Base-by-base conservation (phyloP, 2,113 vertebrate genomes). In the Opisthocomus hoazin region DNA sequence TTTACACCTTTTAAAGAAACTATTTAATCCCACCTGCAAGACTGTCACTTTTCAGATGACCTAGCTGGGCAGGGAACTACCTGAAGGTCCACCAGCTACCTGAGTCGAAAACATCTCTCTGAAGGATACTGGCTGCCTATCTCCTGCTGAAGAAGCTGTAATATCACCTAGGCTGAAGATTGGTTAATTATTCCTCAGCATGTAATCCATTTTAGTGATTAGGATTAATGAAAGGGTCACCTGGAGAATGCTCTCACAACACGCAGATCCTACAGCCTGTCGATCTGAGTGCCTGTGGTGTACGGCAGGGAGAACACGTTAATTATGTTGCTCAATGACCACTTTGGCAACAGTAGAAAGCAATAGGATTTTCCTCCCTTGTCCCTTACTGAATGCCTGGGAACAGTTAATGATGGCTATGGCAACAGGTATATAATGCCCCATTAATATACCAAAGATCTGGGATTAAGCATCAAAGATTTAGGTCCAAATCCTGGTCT, bases 261-360 rank as follows among this genome's bases (percentile, higher is more conserved):
- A 1, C 0, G 0, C 51, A 79, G 24, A 54, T 50, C 50, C 34
- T 54, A 32, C 12, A 58, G 37, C 51, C 69, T 37, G 48, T 36
- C 1, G 1, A 27, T 57, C 12, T 2, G 1, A 51, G 36, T 10
- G 14, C 43, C 57, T 7, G 0, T 9, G 20, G 36, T 20, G 12
- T n/a, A 30, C 0, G 0, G 39, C 19, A 10, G 19, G 10, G 45
- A 85, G 14, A n/a, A n/a, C 0, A 0, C 0, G 1, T 30, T 70
- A 22, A 39, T 53, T 39, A 36, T 10, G 19, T 7, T 57, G 34
- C 18, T 64, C 61, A 21, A 21, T 3, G 21, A 41, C 15, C 21
- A 22, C 36, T 73, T 6, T 27, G 12, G 14, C 53, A 60, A 46
- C 0, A 10, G 58, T 2, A 51, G 26, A 37, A 81, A 79, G 70